These are phyloP conservation scores for Drosophila tripunctata DNA, from an alignment of 2,888 invertebrate genomes.

Conservation along the genomic window DNA sequence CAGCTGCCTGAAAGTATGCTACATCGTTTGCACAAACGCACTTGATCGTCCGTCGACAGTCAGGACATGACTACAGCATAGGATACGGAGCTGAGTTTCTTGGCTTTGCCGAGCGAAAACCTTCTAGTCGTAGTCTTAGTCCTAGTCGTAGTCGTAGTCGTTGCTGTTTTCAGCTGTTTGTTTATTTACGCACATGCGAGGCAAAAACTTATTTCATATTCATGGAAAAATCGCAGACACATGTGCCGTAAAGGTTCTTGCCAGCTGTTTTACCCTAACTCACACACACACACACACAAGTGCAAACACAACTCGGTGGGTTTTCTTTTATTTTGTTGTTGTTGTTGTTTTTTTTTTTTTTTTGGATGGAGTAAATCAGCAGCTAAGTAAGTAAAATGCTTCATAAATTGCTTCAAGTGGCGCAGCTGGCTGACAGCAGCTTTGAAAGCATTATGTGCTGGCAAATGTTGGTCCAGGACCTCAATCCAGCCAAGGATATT, in stretches of 20 bases:
- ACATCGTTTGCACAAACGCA: slow-evolving; percentile 46
- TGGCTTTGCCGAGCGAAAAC: neutral
- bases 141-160: neutral
- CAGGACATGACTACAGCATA: slow-evolving; percentile 30
- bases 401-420: slow-evolving; percentile 78
- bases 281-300: neutral
- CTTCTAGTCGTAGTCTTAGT: slow-evolving; percentile 3
- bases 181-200: slow-evolving; percentile 77
- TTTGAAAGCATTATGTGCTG: slow-evolving; percentile 61
- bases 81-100: neutral
- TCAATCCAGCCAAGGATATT: slow-evolving; percentile 38
- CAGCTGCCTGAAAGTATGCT: slow-evolving; percentile 30
- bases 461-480: slow-evolving; percentile 60
- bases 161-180: slow-evolving; percentile 55
- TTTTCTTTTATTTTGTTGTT: no score
- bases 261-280: slow-evolving; percentile 40
- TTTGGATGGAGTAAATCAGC: slow-evolving; percentile 69
- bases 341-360: no score
- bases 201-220: slow-evolving; percentile 77
- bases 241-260: slow-evolving; percentile 68
- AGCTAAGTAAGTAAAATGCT: slow-evolving; percentile 79
- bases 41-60: slow-evolving; percentile 54
- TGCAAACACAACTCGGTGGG: slow-evolving; percentile 1
- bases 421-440: slow-evolving; percentile 69
- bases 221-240: slow-evolving; percentile 78